A percentile compares a stretch with the other conserved stretches of the same genome.
These are phyloP conservation scores for Noctua janthina DNA, from an alignment of 2,888 invertebrate genomes.

Conservation along the genomic window DNA sequence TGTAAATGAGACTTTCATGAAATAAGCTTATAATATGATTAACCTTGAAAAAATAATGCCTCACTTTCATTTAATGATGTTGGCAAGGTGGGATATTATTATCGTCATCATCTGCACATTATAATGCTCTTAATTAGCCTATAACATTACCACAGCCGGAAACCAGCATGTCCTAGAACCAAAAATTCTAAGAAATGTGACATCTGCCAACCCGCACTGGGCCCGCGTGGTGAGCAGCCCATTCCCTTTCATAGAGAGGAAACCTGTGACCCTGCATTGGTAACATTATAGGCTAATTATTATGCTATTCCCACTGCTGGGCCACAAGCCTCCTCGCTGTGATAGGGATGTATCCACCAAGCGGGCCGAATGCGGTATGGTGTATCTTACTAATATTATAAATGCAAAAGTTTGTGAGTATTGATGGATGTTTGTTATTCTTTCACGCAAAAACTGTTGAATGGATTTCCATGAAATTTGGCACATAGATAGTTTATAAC, in stretches of 20 bases:
- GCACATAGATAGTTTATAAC: too few relatives aligned
- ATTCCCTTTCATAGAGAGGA: not conserved
- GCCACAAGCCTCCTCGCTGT: not conserved
- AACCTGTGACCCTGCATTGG: not conserved
- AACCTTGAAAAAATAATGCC: slow-evolving; percentile 3
- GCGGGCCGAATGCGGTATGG: not conserved
- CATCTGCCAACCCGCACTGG: not conserved
- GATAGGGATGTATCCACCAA: not conserved
- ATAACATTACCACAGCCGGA: not conserved
- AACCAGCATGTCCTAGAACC: not conserved
- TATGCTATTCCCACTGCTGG: not conserved
- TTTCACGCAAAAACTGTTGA: too few relatives aligned
- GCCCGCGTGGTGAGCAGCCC: not conserved
- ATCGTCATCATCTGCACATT: not conserved
- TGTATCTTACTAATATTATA: too few relatives aligned
- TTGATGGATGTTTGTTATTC: too few relatives aligned
- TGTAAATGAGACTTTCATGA: slow-evolving; percentile 12
- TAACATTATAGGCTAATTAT: not conserved
- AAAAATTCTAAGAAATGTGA: not conserved
- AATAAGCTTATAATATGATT: not conserved
- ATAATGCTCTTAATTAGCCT: not conserved
- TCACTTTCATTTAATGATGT: not conserved
- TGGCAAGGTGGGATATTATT: not conserved
- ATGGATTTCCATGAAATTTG: too few relatives aligned
- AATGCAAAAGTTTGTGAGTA: too few relatives aligned